Evolutionary conservation across 2,888 invertebrate genomes (phyloP).

Genomic region (Sphaeridia pumilis): DNA sequence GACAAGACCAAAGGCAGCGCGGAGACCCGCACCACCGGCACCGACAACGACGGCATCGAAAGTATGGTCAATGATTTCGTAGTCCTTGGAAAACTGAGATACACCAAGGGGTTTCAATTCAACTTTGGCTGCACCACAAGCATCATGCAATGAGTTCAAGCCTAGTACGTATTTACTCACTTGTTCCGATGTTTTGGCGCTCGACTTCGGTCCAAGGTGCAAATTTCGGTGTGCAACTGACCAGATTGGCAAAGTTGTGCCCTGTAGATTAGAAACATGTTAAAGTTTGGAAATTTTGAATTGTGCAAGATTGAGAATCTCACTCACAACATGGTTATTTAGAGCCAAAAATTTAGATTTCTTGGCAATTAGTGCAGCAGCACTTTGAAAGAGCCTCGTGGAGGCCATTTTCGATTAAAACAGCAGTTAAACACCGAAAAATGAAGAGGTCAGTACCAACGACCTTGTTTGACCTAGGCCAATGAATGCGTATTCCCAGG

Average conservation of each 20-base stretch:
- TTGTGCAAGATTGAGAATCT: too few species aligned
- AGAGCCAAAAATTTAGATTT: slow-evolving; percentile 10
- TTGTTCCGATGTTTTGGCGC: slow-evolving; percentile 6
- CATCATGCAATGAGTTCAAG: too few species aligned
- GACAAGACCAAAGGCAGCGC: slow-evolving; percentile 93
- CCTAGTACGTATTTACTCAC: too few species aligned
- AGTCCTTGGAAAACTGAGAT: slow-evolving; percentile 45
- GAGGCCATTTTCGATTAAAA: slow-evolving; percentile 21
- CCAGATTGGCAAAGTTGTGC: slow-evolving; percentile 13
- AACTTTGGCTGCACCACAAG: too few species aligned
- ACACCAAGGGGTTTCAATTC: neutral
- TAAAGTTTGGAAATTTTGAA: too few species aligned
- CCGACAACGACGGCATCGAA: slow-evolving; percentile 97
- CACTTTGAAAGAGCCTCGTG: slow-evolving; percentile 19
- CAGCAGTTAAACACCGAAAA: too few species aligned
- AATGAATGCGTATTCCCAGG: too few species aligned
- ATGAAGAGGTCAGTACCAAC: too few species aligned
- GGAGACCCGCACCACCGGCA: slow-evolving; percentile 90
- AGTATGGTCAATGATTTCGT: slow-evolving; percentile 86
- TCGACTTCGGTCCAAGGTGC: slow-evolving; percentile 10
- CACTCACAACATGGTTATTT: slow-evolving; percentile 3
- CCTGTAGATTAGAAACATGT: too few species aligned
- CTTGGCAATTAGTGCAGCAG: slow-evolving; percentile 16
- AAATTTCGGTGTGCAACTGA: slow-evolving; percentile 13
- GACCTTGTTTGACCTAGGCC: too few species aligned